phyloP scores from a whole-genome alignment of 2,797 vertebrate genomes.

The Tapirus indicus region DNA sequence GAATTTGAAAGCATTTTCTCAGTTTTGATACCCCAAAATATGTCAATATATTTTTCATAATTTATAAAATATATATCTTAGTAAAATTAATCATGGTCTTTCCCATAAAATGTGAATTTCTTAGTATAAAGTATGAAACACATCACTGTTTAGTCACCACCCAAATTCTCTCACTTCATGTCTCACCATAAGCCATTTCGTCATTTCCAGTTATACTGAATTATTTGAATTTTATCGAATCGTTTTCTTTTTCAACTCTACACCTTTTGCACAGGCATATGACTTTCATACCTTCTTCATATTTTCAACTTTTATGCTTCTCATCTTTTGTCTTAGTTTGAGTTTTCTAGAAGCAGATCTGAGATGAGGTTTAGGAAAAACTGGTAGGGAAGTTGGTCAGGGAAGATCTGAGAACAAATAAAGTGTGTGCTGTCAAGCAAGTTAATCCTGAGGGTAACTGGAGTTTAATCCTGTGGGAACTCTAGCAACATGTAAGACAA shows the following conservation, averaged over 20 bases:
- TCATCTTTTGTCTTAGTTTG: not conserved
- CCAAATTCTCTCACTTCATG: not conserved
- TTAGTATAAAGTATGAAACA: not conserved
- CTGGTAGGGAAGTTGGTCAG: not conserved
- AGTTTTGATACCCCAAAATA: not conserved
- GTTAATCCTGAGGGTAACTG: rapidly evolving
- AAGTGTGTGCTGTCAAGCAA: not conserved
- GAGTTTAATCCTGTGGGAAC: rapidly evolving
- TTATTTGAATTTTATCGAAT: not conserved
- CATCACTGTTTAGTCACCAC: not conserved
- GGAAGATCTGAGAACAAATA: not conserved
- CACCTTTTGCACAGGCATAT: not conserved
- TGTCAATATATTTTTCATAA: not conserved
- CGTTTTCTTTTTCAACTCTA: not conserved
- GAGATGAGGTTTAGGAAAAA: not conserved
- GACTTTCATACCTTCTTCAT: not conserved
- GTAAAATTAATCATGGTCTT: not conserved
- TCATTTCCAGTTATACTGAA: not conserved
- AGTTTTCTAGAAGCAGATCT: not conserved
- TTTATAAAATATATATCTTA: not conserved
- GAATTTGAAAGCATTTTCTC: slow-evolving; percentile 2
- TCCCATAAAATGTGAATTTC: not conserved
- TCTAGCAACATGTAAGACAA: not conserved
- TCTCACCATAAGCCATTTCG: not conserved
- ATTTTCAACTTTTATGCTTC: not conserved